Evolutionary conservation across 2,113 vertebrate species (phyloP).

Genomic region (Anas platyrhynchos): DNA sequence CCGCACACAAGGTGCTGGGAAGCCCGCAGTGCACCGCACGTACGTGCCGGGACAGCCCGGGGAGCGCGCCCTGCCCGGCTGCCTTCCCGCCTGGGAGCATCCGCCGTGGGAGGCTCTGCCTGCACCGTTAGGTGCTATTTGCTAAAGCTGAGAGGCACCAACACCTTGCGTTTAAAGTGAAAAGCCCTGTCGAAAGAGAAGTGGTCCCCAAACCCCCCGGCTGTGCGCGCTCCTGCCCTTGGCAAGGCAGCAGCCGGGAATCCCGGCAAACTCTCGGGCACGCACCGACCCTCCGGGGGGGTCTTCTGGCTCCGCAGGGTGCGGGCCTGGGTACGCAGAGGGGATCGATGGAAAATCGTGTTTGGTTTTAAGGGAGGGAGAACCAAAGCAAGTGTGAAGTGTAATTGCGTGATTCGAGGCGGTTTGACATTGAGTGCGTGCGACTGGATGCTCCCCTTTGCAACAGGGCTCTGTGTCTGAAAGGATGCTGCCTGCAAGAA

Average conservation of each 20-base stretch:
- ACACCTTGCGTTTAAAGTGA: not conserved
- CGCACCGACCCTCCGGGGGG: not conserved
- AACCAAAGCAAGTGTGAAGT: not conserved
- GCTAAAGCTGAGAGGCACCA: not conserved
- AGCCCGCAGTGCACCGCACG: not conserved
- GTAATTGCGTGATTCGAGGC: not conserved
- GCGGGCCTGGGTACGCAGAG: not conserved
- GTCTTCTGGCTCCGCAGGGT: not conserved
- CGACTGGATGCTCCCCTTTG: not conserved
- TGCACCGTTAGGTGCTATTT: not conserved
- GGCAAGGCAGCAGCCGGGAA: not conserved
- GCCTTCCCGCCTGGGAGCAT: constrained; percentile 9
- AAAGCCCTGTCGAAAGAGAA: not conserved
- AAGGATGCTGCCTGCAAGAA: not conserved
- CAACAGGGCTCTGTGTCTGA: not conserved
- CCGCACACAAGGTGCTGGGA: not conserved
- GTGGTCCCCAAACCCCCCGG: not conserved
- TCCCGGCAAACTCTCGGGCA: not conserved
- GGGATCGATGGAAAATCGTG: not conserved
- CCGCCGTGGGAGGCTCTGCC: not conserved
- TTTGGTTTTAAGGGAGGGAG: not conserved
- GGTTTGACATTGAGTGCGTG: not conserved
- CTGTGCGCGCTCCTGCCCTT: not conserved
- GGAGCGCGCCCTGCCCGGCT: not conserved
- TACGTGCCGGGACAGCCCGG: not conserved